phyloP scores from a whole-genome alignment of 1,140 invertebrate species.

The Nasonia vitripennis region DNA sequence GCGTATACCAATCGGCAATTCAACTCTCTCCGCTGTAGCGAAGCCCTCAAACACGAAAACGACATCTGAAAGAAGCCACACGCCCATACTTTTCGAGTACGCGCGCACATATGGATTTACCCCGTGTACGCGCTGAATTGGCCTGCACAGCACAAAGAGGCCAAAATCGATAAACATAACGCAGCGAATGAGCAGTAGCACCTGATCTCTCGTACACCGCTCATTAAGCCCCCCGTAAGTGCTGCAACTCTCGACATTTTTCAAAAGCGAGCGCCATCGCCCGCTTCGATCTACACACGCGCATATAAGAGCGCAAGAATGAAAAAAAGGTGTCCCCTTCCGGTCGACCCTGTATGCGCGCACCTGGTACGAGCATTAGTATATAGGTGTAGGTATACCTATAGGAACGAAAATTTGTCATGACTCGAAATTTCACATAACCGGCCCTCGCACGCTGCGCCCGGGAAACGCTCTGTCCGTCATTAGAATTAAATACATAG shows the following conservation, averaged over 20 bases:
- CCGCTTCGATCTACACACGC: background rate
- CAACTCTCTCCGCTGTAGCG: background rate
- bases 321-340: constrained; percentile 37
- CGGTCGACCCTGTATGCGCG: background rate
- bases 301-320: background rate
- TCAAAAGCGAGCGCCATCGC: constrained; percentile 9
- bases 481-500: constrained; percentile 49
- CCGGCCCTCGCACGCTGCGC: background rate
- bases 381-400: background rate
- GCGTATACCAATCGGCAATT: background rate
- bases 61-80: too few relatives aligned
- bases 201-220: constrained; percentile 6
- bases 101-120: too few relatives aligned
- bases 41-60: too few relatives aligned
- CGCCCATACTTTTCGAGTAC: too few relatives aligned
- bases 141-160: too few relatives aligned
- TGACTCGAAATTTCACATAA: constrained; percentile 49
- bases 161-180: background rate
- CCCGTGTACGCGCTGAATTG: too few relatives aligned
- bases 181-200: background rate
- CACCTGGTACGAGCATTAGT: constrained; percentile 26
- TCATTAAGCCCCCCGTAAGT: constrained; percentile 3
- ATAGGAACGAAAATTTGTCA: constrained; percentile 42
- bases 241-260: background rate
- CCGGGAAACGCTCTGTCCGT: constrained; percentile 37